Base-by-base conservation (phyloP, 2,113 vertebrate genomes). In the Xiphias gladius region DNA sequence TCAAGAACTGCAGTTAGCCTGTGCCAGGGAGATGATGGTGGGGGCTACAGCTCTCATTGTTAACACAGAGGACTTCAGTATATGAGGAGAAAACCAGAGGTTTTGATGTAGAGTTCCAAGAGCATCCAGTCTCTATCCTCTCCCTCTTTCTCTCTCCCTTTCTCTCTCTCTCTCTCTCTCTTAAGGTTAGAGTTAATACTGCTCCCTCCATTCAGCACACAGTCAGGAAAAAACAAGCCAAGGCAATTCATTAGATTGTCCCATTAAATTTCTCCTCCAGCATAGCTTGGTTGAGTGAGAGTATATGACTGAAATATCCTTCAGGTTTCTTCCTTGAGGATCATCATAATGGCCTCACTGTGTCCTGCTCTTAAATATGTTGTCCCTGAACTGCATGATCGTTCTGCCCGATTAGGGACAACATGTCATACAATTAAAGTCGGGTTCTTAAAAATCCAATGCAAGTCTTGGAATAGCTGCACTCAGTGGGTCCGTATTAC, bases 141-240 rank as follows among this genome's bases (percentile, higher is more conserved):
- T 63, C 76, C 52, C 24, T 68, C 69, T 84, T 61, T 71, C 37
- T 63, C 72, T 62, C 17, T 39, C 37, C 8, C 37, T 62, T 39
- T 62, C 73, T 59, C 26, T 52, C 43, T 72, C 32, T 64, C 35
- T 71, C 64, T 57, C 64, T 70, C 64, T 84, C 76, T 83, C 67
- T 76, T 84, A 89, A 92, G 91, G 93, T 93, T 94, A 93, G 88
- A 92, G 88, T 92, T 94, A 80, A 90, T 87, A 90, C 90, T 26
- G 43, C 84, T 89, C 69, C 70, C 61, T 86, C 84, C 74, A 89
- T 93, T 93, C 86, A 89, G 66, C 79, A 79, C 86, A 73, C 86
- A 88, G 85, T 86, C 83, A 82, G 78, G 83, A 84, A 88, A n/a
- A 93, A 93, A 89, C 87, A 92, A 94, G 90, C 85, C 83, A 0